phyloP scores from a whole-genome alignment of 2,797 vertebrate species.

The Periophthalmus magnuspinnatus region DNA sequence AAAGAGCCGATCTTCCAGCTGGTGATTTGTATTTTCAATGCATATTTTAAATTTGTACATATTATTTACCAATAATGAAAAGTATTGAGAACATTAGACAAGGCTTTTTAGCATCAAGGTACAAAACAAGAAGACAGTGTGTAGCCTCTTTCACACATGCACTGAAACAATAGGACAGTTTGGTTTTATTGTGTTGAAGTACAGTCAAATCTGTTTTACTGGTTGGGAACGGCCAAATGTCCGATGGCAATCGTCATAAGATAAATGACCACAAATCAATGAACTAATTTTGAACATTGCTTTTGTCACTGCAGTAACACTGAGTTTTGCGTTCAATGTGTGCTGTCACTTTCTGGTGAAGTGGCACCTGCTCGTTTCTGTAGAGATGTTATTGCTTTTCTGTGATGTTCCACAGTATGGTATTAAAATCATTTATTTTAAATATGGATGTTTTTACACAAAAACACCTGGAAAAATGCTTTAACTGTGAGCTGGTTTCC shows the following conservation, averaged over 20 bases:
- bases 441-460: neutral
- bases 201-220: neutral
- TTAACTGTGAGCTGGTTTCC: too few species aligned
- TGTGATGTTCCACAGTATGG: neutral
- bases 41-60: slow-evolving; percentile 73
- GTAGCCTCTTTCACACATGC: slow-evolving; percentile 7
- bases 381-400: too few species aligned
- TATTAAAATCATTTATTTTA: neutral
- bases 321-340: neutral
- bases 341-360: neutral
- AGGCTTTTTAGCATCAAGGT: slow-evolving; percentile 59
- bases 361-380: neutral
- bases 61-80: slow-evolving; percentile 66
- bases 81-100: slow-evolving; percentile 58
- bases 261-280: too few species aligned
- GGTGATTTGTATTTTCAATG: slow-evolving; percentile 51
- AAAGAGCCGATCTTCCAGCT: slow-evolving; percentile 42
- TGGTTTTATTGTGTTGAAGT: neutral
- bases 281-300: neutral
- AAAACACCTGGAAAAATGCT: too few species aligned
- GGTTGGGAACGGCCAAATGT: neutral
- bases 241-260: too few species aligned
- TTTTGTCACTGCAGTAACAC: neutral
- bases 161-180: neutral
- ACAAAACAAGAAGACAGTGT: slow-evolving; percentile 38